Evolutionary conservation across 2,888 invertebrate genomes (phyloP).

Genomic region (Hesperia comma): DNA sequence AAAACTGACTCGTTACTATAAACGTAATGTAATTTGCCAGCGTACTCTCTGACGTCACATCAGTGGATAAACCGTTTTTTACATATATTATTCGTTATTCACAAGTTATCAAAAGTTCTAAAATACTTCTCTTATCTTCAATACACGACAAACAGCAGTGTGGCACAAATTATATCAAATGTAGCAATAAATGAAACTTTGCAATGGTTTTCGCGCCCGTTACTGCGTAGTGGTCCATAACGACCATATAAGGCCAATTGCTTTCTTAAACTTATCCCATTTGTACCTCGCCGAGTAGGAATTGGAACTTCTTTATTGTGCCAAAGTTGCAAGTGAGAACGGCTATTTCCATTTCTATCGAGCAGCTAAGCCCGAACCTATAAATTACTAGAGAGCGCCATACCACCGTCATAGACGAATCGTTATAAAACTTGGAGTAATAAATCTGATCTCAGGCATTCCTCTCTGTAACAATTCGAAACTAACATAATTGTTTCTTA

Average conservation of each 20-base stretch:
- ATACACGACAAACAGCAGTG: slow-evolving; percentile 47
- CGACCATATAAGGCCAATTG: slow-evolving; percentile 82
- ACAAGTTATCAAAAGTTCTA: neutral
- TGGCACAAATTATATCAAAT: slow-evolving; percentile 68
- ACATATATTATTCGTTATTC: neutral
- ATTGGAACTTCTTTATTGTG: slow-evolving; percentile 80
- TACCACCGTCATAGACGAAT: slow-evolving; percentile 50
- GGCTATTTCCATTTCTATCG: slow-evolving; percentile 78
- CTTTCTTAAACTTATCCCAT: slow-evolving; percentile 82
- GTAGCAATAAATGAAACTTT: slow-evolving; percentile 74
- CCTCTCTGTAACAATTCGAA: slow-evolving; percentile 37
- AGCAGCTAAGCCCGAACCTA: slow-evolving; percentile 59
- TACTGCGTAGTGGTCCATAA: slow-evolving; percentile 74
- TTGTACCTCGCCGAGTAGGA: slow-evolving; percentile 72
- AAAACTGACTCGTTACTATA: slow-evolving; percentile 4
- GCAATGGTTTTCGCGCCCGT: slow-evolving; percentile 74
- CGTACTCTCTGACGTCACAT: slow-evolving; percentile 1
- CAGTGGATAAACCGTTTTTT: neutral
- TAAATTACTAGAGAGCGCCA: slow-evolving; percentile 57
- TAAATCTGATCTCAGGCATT: slow-evolving; percentile 56
- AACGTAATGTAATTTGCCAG: neutral
- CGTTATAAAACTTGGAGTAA: slow-evolving; percentile 61
- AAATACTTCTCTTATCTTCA: neutral
- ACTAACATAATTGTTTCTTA: slow-evolving; percentile 14
- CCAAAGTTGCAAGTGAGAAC: slow-evolving; percentile 72